These are phyloP conservation scores for Alca torda DNA, from an alignment of 2,797 vertebrate genomes.

Conservation along the genomic window DNA sequence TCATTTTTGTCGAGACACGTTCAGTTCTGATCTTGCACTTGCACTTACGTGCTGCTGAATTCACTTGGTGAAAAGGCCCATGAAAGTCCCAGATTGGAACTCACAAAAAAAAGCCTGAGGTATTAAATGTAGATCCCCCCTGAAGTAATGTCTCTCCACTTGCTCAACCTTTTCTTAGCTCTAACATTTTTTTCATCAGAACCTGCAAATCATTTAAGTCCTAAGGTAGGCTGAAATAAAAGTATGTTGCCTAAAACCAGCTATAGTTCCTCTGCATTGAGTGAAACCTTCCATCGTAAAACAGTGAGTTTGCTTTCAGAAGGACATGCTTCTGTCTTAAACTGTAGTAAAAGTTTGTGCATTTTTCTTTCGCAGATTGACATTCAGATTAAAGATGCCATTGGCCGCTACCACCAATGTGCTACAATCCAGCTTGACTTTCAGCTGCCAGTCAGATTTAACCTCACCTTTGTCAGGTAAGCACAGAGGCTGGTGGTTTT, in stretches of 20 bases:
- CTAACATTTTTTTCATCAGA: background rate
- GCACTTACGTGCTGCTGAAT: background rate
- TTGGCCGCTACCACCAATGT: slow-evolving; percentile 97
- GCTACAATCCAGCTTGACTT: slow-evolving; percentile 98
- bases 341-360: background rate
- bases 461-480: slow-evolving; percentile 93
- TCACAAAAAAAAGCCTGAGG: background rate
- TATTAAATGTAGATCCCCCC: background rate
- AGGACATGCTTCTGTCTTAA: background rate
- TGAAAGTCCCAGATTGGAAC: background rate
- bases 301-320: background rate
- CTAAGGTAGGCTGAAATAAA: background rate
- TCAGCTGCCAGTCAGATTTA: slow-evolving; percentile 94
- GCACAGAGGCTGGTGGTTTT: background rate
- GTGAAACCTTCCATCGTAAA: background rate
- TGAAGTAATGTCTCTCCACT: background rate
- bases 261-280: background rate
- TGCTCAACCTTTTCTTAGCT: background rate
- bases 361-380: slow-evolving; percentile 84
- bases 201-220: background rate
- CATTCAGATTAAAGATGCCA: slow-evolving; percentile 97
- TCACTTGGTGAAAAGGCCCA: background rate
- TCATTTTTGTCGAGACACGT: background rate
- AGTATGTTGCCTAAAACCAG: background rate
- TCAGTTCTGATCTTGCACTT: background rate